These are phyloP conservation scores for Platanista minor DNA, from an alignment of 2,113 vertebrate genomes.

Conservation along the genomic window DNA sequence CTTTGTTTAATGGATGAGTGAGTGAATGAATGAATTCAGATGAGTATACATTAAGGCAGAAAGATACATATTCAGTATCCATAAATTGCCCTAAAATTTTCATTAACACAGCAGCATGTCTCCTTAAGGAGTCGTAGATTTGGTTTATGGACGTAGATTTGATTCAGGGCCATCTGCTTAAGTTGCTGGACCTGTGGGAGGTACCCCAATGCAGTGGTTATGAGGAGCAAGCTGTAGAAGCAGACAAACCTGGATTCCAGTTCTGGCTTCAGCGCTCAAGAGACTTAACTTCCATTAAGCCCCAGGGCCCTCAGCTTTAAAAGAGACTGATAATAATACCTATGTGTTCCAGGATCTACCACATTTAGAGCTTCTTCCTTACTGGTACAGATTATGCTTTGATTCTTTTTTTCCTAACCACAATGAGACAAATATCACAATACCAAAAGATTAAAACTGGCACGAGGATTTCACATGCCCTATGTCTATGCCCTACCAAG, in stretches of 20 bases:
- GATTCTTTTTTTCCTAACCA: not conserved
- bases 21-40: not conserved
- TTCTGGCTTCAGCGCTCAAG: not conserved
- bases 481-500: not conserved
- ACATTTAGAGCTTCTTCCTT: not conserved
- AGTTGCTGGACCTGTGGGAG: not conserved
- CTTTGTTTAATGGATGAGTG: not conserved
- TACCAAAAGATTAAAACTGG: not conserved
- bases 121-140: not conserved
- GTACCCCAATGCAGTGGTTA: not conserved
- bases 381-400: not conserved
- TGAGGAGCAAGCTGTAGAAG: not conserved
- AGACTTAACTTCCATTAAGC: not conserved
- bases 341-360: not conserved
- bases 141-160: conserved; percentile 29
- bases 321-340: not conserved
- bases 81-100: conserved; percentile 27
- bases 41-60: not conserved
- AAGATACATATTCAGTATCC: not conserved
- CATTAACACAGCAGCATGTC: not conserved
- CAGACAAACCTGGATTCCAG: not conserved
- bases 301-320: not conserved
- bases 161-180: not conserved
- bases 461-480: not conserved
- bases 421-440: not conserved